A percentile compares a stretch with the other conserved stretches of the same genome.
Evolutionary conservation across 2,113 vertebrate genomes (phyloP).

Genomic region (Xenopus laevis): DNA sequence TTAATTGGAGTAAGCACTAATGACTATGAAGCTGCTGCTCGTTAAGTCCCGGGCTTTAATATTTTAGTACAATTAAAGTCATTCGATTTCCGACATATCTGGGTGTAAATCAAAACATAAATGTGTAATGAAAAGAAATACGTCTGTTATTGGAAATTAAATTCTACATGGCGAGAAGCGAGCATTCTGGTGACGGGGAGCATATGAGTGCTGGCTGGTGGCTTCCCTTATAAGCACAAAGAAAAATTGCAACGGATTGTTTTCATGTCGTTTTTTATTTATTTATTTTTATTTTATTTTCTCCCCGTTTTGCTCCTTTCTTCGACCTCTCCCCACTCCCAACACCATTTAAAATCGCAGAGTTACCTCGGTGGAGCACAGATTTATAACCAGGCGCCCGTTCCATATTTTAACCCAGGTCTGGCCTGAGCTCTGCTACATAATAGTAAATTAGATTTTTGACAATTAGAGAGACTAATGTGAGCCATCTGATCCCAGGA

Average conservation of each 20-base stretch:
- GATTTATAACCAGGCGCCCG: constrained; percentile 50
- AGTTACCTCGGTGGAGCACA: constrained; percentile 55
- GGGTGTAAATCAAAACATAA: neutral
- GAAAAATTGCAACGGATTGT: constrained; percentile 27
- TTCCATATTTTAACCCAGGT: constrained; percentile 48
- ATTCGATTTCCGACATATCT: neutral
- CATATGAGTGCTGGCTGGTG: neutral
- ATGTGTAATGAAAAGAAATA: neutral
- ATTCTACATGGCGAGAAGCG: neutral
- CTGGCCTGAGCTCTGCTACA: constrained; percentile 58
- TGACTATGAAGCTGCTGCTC: neutral
- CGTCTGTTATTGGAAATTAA: neutral
- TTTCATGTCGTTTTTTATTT: no score
- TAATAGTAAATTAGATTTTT: constrained; percentile 57
- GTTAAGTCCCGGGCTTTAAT: no score
- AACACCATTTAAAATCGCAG: constrained; percentile 47
- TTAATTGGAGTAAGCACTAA: no score
- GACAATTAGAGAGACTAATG: constrained; percentile 67
- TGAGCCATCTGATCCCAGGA: constrained; percentile 57
- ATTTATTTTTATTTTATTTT: no score
- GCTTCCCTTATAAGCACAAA: constrained; percentile 29
- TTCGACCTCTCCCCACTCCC: neutral
- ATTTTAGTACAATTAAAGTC: no score
- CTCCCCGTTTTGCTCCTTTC: constrained; percentile 26
- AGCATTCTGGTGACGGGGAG: neutral